Evolutionary conservation across 1,140 invertebrate genomes (phyloP), one percentile per base, ranked within the genome.

Genomic region (Rhynchophorus ferrugineus): DNA sequence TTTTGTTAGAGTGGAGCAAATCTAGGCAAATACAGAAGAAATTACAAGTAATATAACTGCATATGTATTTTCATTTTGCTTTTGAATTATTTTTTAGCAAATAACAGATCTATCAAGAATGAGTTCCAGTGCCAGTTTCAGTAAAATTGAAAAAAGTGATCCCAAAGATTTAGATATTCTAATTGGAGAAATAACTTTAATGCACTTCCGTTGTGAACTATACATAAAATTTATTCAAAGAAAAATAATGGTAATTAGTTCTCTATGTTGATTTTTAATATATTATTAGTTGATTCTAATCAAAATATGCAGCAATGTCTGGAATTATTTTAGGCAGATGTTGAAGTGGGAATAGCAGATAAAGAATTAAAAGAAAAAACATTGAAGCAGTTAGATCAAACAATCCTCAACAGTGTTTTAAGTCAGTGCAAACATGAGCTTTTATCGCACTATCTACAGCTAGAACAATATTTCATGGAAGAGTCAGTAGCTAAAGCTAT

Each of bases 401-500:
- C 84, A 38, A 76, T 95, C 9, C 79, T 78, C 16, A 81, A 84
- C 35, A 89, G 86, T 58, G 85, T 91, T 60, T 71, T 95, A 14
- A 87, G 82, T 58, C 79, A 83, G 14, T 77, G 81, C 38, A 90
- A 97, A 74, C 92, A 98, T 71, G 92, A 97, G 63, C 66, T 97
- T 13, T 75, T 97, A 3, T 86, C 89, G 9, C 82, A 85, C 45
- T 99, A 98, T 74, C 81, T 98, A 18, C 78, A 87, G 21, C 77
- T 99, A 43, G 96, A 99, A 69, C 85, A 93, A 73, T 81, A 91
- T 73, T 99, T 96, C 68, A 85, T 98, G 78, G 85, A 89, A 60
- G 92, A 98, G 71, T 98, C 92, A 66, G 86, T 98, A 0, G 79
- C 84, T 21, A 99, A 98, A 72, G 95, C 95, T 16, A 80, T 98